phyloP scores from a whole-genome alignment of 2,888 invertebrate species.

The Drosophila mettleri region DNA sequence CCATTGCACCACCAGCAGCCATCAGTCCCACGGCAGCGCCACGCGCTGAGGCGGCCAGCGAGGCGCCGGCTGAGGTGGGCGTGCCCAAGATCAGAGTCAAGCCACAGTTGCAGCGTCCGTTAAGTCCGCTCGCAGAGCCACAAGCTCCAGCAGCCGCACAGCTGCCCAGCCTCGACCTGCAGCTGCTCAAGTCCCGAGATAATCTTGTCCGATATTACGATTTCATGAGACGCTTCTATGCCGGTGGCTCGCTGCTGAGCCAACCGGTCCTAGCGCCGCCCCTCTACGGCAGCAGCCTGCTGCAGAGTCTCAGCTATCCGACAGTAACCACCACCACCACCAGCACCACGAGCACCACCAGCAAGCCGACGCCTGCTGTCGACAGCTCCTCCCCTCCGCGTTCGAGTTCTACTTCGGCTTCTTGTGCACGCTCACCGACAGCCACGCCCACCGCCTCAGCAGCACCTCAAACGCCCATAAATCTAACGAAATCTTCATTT shows the following conservation, averaged over 20 bases:
- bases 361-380: conserved; percentile 17
- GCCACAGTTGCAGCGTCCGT: conserved; percentile 75
- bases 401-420: conserved; percentile 42
- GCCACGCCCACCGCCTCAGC: conserved; percentile 39
- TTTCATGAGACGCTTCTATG: conserved; percentile 83
- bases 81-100: conserved; percentile 80
- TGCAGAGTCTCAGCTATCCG: conserved; percentile 70
- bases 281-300: conserved; percentile 64
- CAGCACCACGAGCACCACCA: conserved; percentile 21
- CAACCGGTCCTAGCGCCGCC: conserved; percentile 75
- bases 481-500: conserved; percentile 80
- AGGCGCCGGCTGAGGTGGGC: conserved; percentile 44
- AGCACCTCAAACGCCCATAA: conserved; percentile 75
- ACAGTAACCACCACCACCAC: conserved; percentile 23
- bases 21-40: conserved; percentile 29
- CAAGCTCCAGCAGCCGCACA: not conserved
- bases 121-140: conserved; percentile 59
- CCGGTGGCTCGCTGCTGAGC: conserved; percentile 62
- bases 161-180: conserved; percentile 68
- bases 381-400: conserved; percentile 59
- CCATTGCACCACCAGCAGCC: conserved; percentile 17
- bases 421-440: conserved; percentile 58
- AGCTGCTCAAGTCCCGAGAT: conserved; percentile 79
- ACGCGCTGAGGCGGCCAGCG: conserved; percentile 25
- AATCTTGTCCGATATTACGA: conserved; percentile 83